Base-by-base conservation (phyloP, 2,113 vertebrate genomes). In the Xiphophorus maculatus region DNA sequence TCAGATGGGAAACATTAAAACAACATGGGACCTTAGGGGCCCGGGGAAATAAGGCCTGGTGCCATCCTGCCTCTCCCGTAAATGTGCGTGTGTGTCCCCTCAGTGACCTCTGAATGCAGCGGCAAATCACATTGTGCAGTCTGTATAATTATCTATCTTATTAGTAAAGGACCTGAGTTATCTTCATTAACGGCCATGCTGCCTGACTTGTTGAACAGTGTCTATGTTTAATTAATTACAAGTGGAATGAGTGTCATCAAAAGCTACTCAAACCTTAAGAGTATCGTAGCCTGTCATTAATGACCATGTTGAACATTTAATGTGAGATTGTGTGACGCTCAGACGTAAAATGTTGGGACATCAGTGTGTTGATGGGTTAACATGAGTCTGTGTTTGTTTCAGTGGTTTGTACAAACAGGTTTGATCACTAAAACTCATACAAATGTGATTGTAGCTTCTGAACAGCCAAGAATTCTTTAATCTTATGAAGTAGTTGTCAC, bases 1-100 rank as follows among this genome's bases (percentile, higher is more conserved):
- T 87, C 88, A 91, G 87, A 91, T 81, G 88, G 89, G 88, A 85
- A 79, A 84, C 82, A 86, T 91, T 89, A 82, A 84, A 87, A 82
- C 73, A 88, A 90, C 84, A 80, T 51, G 70, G 76, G 79, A 87
- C 87, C 89, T 77, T 10, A 79, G 81, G 88, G 88, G 87, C 77
- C 65, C 71, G 48, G 1, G 74, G 66, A 44, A 63, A 62, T 58
- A 79, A 70, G 73, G 84, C 71, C 33, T 62, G 77, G 77, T 81
- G 88, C 65, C 79, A 72, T 84, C 76, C 86, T 76, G 80, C 82
- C 44, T 73, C 75, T 72, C 79, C 40, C 58, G 70, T 75, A 51
- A 27, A 62, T 70, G 67, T 37, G 32, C n/a, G 73, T 68, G 66
- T 0, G 51, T 72, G 70, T 82, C 85, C 88, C 73, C 66, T 82